Conservation (phyloP, 2,797 vertebrate species). For the Anabas testudineus region DNA sequence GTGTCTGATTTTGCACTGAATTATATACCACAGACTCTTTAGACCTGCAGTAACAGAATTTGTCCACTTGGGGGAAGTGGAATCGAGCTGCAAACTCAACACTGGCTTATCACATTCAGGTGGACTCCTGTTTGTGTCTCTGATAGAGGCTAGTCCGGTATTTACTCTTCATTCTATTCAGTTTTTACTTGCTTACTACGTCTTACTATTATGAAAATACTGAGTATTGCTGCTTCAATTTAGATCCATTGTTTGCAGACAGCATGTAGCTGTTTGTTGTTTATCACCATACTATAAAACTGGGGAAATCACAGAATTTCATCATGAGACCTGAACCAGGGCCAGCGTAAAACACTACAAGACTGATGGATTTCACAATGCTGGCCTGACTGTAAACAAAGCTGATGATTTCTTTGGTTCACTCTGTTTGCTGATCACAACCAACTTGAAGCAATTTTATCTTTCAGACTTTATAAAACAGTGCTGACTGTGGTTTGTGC, state of each 20-base stretch:
- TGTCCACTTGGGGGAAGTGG: too few relatives aligned
- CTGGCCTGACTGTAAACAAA: constrained; percentile 48
- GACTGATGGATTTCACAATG: constrained; percentile 48
- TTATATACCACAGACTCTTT: neutral
- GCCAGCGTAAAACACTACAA: constrained; percentile 34
- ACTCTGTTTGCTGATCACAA: constrained; percentile 38
- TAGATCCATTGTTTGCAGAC: constrained; percentile 13
- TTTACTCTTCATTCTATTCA: neutral
- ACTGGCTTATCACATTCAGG: too few relatives aligned
- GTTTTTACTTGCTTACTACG: neutral
- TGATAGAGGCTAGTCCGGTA: too few relatives aligned
- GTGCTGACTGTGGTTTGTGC: constrained; percentile 44
- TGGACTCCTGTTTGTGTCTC: too few relatives aligned
- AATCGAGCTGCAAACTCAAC: too few relatives aligned
- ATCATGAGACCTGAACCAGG: constrained; percentile 17
- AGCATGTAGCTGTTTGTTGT: constrained; percentile 20
- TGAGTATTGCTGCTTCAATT: constrained; percentile 1
- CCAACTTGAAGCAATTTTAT: constrained; percentile 60
- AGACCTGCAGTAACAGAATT: neutral
- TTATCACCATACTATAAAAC: constrained; percentile 24
- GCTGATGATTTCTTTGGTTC: constrained; percentile 28
- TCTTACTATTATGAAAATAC: constrained; percentile 9
- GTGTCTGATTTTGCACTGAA: neutral
- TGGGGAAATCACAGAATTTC: constrained; percentile 23
- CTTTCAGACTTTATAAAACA: constrained; percentile 37